These are phyloP conservation scores for Anadara kagoshimensis DNA, from an alignment of 1,140 invertebrate genomes.

Conservation along the genomic window DNA sequence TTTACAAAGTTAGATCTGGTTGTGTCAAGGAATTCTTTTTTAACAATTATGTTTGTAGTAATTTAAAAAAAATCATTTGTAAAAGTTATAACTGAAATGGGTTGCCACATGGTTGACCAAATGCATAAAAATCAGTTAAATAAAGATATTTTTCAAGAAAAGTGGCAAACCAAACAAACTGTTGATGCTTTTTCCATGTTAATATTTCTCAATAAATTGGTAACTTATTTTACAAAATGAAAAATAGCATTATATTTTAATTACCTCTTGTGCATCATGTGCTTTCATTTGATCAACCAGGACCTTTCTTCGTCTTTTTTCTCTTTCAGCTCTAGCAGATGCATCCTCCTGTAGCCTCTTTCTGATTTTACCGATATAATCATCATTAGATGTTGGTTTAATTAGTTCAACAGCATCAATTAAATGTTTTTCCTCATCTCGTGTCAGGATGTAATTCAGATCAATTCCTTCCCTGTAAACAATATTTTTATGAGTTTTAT, in stretches of 20 bases:
- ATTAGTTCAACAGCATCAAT: constrained; percentile 57
- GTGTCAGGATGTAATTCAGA: constrained; percentile 52
- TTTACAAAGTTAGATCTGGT: too few species aligned
- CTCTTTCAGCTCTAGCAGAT: constrained; percentile 69
- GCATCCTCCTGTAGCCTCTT: constrained; percentile 71
- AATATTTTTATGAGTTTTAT: neutral
- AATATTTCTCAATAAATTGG: too few species aligned
- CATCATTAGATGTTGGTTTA: constrained; percentile 68
- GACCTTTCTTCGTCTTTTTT: constrained; percentile 73
- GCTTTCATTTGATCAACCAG: constrained; percentile 72
- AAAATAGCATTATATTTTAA: neutral
- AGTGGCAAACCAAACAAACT: too few species aligned
- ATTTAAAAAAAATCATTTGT: too few species aligned
- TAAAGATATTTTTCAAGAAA: too few species aligned
- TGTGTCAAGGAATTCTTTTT: too few species aligned
- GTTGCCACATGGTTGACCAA: too few species aligned
- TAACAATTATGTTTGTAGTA: too few species aligned
- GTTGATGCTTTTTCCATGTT: too few species aligned
- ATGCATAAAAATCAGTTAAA: too few species aligned
- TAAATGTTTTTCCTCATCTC: constrained; percentile 54
- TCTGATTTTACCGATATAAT: constrained; percentile 72
- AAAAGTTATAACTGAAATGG: too few species aligned
- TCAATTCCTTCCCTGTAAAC: constrained; percentile 56
- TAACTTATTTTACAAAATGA: too few species aligned
- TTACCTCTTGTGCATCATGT: constrained; percentile 71